Evolutionary conservation across 2,888 invertebrate genomes (phyloP).

Genomic region (Pollenia amentaria): DNA sequence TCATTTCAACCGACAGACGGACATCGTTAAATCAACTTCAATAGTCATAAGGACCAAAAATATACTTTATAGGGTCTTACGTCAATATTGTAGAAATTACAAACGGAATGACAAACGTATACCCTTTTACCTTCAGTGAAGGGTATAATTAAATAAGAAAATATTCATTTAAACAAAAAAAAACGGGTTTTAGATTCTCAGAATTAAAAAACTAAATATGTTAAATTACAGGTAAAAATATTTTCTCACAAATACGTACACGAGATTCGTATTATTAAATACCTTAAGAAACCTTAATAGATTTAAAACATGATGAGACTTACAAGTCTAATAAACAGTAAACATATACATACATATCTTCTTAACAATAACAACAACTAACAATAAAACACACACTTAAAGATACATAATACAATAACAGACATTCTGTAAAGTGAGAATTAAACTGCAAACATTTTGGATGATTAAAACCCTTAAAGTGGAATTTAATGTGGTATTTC

Average conservation of each 20-base stretch:
- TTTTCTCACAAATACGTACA: constrained; percentile 30
- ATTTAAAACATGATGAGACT: constrained; percentile 37
- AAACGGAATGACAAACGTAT: too few relatives aligned
- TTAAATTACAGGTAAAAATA: constrained; percentile 22
- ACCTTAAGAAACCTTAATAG: constrained; percentile 18
- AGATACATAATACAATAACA: neutral
- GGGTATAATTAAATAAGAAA: neutral
- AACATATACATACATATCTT: neutral
- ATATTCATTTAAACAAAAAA: neutral
- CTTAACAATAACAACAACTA: neutral
- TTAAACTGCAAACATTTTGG: constrained; percentile 18
- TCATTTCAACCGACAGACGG: too few relatives aligned
- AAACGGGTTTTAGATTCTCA: constrained; percentile 49
- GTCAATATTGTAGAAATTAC: too few relatives aligned
- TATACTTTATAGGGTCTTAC: too few relatives aligned
- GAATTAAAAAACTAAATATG: constrained; percentile 41
- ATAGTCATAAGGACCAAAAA: too few relatives aligned
- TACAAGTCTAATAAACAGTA: neutral
- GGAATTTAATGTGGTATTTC: constrained; percentile 17
- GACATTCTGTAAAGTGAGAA: constrained; percentile 4
- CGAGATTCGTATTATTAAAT: neutral
- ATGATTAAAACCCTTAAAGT: constrained; percentile 6
- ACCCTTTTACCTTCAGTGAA: too few relatives aligned
- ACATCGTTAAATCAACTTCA: too few relatives aligned
- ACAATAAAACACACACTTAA: neutral